A percentile compares a stretch with the other conserved stretches of the same genome.
These are phyloP conservation scores for Thumatha senex DNA, from an alignment of 2,888 invertebrate species.

Conservation along the genomic window DNA sequence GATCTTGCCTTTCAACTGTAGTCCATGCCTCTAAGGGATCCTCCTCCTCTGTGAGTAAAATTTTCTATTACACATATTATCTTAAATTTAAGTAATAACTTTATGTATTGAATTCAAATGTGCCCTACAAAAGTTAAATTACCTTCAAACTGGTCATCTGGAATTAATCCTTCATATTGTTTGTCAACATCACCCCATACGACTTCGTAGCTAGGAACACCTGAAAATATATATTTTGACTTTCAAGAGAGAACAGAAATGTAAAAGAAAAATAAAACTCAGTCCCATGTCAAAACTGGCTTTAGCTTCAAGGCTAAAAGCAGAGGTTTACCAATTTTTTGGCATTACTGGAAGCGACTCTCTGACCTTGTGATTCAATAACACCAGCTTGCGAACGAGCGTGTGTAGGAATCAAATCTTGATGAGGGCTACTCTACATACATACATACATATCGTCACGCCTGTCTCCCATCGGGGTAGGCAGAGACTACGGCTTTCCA, in stretches of 20 bases:
- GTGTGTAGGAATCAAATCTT: no score
- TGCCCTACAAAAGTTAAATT: background rate
- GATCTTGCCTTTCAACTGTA: conserved; percentile 87
- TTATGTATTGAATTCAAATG: background rate
- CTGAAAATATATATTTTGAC: conserved; percentile 49
- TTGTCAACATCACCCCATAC: conserved; percentile 86
- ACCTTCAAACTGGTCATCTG: conserved; percentile 83
- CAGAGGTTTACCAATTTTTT: no score
- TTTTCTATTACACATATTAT: background rate
- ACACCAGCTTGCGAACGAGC: no score
- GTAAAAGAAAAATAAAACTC: no score
- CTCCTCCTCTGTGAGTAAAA: conserved; percentile 58
- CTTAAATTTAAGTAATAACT: background rate
- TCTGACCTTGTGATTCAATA: no score
- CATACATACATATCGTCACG: no score
- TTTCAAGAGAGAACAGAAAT: no score
- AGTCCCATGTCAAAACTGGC: no score
- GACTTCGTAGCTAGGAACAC: conserved; percentile 88
- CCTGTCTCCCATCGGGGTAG: no score
- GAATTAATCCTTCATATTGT: conserved; percentile 83
- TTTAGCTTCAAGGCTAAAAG: background rate
- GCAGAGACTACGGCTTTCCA: no score
- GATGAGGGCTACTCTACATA: no score
- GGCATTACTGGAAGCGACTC: no score
- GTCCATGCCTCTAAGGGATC: conserved; percentile 82